Percentiles rank a stretch among this genome's conserved stretches.
Evolutionary conservation across 2,888 invertebrate genomes (phyloP).

Genomic region (Deroplatys truncata): DNA sequence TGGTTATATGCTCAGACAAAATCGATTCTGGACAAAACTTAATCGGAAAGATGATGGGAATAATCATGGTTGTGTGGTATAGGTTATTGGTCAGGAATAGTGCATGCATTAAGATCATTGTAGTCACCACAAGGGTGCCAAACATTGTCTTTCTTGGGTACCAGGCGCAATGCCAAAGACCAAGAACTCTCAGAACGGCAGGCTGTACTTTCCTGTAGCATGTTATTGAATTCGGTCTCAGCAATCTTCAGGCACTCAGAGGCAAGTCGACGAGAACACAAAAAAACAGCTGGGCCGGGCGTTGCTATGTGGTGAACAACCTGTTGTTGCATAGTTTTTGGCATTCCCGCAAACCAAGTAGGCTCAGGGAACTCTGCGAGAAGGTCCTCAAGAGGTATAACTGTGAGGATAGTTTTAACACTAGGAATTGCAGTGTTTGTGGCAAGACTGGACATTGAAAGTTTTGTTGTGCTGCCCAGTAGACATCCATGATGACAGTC

Average conservation of each 20-base stretch:
- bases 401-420: neutral
- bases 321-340: neutral
- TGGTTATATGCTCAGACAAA: no score
- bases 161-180: no score
- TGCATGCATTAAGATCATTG: no score
- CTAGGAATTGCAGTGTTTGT: neutral
- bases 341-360: neutral
- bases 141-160: no score
- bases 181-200: no score
- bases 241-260: slow-evolving; percentile 37
- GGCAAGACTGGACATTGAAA: neutral
- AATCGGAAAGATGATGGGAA: no score
- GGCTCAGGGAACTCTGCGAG: slow-evolving; percentile 11
- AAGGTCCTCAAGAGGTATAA: neutral
- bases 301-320: slow-evolving; percentile 35
- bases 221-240: slow-evolving; percentile 35
- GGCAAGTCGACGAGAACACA: slow-evolving; percentile 18
- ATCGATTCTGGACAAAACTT: no score
- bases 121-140: no score
- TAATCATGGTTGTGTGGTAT: no score
- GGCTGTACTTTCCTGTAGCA: no score
- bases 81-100: no score
- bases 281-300: slow-evolving; percentile 35
- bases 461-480: slow-evolving; percentile 28
- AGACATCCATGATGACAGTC: slow-evolving; percentile 35